Percentiles rank a stretch among this genome's conserved stretches.
phyloP scores from a whole-genome alignment of 2,797 vertebrate species.

The Oreochromis grahami region DNA sequence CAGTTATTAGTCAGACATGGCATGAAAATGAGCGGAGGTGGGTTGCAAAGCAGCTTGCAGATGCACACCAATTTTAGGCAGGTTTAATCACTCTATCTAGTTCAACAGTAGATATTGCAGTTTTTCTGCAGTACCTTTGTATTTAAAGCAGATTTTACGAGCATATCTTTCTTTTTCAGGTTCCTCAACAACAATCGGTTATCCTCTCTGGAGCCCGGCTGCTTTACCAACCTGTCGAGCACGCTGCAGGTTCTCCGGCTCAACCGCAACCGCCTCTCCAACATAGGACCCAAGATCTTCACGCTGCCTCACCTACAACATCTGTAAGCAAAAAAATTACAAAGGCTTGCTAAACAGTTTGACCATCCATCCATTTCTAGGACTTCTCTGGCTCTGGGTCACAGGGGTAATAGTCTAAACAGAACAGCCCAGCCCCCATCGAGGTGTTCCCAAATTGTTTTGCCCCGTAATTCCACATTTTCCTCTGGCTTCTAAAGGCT shows the following conservation, averaged over 20 bases:
- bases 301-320: constrained; percentile 90
- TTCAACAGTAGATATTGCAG: background rate
- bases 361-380: background rate
- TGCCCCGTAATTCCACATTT: fast-evolving
- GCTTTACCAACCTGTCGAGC: constrained; percentile 86
- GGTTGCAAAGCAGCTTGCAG: background rate
- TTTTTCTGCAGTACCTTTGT: fast-evolving
- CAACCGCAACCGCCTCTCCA: constrained; percentile 88
- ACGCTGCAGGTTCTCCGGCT: constrained; percentile 88
- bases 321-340: constrained; percentile 77
- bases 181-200: constrained; percentile 91
- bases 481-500: background rate
- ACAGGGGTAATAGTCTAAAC: background rate
- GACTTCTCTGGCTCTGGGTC: background rate
- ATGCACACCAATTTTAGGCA: background rate
- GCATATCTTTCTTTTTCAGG: constrained; percentile 62
- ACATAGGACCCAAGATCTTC: constrained; percentile 91
- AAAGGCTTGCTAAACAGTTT: background rate
- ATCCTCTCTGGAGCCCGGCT: constrained; percentile 84
- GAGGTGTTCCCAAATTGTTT: fast-evolving
- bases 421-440: background rate
- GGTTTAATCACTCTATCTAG: background rate
- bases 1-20: background rate
- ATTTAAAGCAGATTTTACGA: background rate
- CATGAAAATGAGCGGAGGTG: background rate